Evolutionary conservation across 1,140 invertebrate species (phyloP), one percentile per base, ranked within the genome.

Genomic region (Atta texana): DNA sequence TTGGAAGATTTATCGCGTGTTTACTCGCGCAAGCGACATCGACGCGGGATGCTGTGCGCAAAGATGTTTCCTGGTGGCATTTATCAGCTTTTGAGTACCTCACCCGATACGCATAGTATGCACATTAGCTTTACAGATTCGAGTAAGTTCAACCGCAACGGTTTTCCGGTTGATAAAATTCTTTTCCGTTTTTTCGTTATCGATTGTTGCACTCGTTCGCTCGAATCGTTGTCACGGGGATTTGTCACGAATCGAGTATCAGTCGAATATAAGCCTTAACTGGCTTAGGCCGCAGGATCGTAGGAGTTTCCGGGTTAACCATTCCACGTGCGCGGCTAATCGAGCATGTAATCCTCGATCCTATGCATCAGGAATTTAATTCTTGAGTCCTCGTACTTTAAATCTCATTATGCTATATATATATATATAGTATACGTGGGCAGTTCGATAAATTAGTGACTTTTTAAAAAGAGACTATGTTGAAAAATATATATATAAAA

Each of bases 1-100:
- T 34, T 6, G 44, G 16, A 12, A 88, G 66, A 90, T 90, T 81
- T 82, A 89, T 90, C 89, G 71, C 66, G 81, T 51, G 64, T 74
- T 74, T 74, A 59, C 57, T 31, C 59, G 57, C 53, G 51, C 24
- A 39, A 49, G 53, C 66, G 66, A 18, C 71, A 53, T 39, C n/a
- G 55, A 44, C 31, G 44, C 63, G 69, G 69, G 16, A 21, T 69
- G 21, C 49, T 57, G 53, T 68, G 28, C 59, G 59, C 51, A 21
- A 72, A 81, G 64, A 82, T 49, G 7, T 66, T 72, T 16, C 28
- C 8, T 14, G 39, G 14, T 49, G 53, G 31, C 77, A 86, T 86
- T 82, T 44, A n/a, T 87, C 77, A 82, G 31, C n/a, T 12, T 31
- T 31, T 66, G 57, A 71, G 53, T 61, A 53, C 31, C 1, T 53